Evolutionary conservation across 2,113 vertebrate species (phyloP), one percentile per base, ranked within the genome.

Genomic region (Martes martes): DNA sequence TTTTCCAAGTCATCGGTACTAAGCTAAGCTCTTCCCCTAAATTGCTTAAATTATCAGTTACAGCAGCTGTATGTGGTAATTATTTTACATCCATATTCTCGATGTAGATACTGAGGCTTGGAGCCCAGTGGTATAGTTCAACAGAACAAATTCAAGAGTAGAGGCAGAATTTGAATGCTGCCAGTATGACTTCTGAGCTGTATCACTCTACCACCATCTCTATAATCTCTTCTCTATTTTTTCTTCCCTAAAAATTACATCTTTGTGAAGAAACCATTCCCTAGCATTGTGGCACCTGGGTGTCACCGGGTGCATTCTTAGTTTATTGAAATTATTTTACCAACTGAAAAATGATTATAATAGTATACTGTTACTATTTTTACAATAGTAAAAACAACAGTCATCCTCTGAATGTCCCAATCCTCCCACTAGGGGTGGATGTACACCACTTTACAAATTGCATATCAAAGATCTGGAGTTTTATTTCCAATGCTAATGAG

Each of bases 101-200:
- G 2, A 15, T 2, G 11, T 50, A 50, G 71, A 36, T 50, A 55
- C 33, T 6, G 81, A 59, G 31, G 33, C 71, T 39, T 18, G 1
- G 36, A 57, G 69, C 23, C 8, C 11, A 31, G 1, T 11, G 5
- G 0, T 0, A 0, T 1, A 39, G 47, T 36, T 74, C 26, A 45
- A 16, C 45, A 31, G 31, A 84, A 31, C 14, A 39, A 52, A 45
- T 2, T 7, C 1, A 39, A 24, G 18, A 69, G 18, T 28, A 26
- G 33, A 39, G 39, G 33, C 15, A 19, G 47, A 67, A 19, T 31
- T 14, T 31, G 26, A 69, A 31, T n/a, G 23, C 11, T 1, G 18
- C 0, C 19, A 15, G n/a, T 42, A 11, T 14, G n/a, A 55, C n/a
- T n/a, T 61, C 65, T n/a, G 16, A 11, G 52, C 8, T 9, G 24